Conservation (phyloP, 2,797 vertebrate genomes). For the Poeciliopsis infans region DNA sequence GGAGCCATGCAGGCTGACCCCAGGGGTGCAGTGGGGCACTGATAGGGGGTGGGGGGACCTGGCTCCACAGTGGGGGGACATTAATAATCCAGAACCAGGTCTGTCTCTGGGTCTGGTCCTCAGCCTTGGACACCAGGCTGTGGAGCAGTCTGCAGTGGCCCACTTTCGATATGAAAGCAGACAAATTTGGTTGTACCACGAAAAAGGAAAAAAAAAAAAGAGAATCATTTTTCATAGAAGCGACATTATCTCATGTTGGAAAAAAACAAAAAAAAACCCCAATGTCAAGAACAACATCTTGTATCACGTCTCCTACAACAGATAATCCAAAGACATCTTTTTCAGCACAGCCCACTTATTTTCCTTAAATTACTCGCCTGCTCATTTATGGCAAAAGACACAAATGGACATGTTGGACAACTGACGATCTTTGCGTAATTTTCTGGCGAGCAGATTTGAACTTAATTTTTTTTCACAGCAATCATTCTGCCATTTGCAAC, state of each 20-base stretch:
- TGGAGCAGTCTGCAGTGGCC: slow-evolving; percentile 59
- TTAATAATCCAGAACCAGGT: slow-evolving; percentile 90
- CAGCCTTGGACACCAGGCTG: slow-evolving; percentile 65
- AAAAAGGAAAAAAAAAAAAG: background rate
- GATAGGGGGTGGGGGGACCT: slow-evolving; percentile 69
- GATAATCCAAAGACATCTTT: background rate
- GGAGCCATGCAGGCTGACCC: slow-evolving; percentile 92
- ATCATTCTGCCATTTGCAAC: background rate
- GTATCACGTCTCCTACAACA: background rate
- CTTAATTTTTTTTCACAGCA: background rate
- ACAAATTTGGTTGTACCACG: background rate
- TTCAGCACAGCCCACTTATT: background rate
- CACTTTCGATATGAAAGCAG: slow-evolving; percentile 42
- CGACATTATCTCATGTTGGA: background rate
- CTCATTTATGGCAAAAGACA: background rate
- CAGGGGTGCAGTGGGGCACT: slow-evolving; percentile 74
- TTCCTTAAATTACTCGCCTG: background rate
- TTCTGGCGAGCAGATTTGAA: background rate
- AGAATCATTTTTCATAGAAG: background rate
- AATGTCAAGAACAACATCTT: background rate
- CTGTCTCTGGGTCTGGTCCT: slow-evolving; percentile 74
- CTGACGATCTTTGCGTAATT: background rate
- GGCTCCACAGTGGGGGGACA: slow-evolving; percentile 85
- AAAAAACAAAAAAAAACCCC: background rate
- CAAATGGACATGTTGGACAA: background rate